Evolutionary conservation across 2,113 vertebrate genomes (phyloP), one percentile per base, ranked within the genome.

Genomic region (Vulpes lagopus): DNA sequence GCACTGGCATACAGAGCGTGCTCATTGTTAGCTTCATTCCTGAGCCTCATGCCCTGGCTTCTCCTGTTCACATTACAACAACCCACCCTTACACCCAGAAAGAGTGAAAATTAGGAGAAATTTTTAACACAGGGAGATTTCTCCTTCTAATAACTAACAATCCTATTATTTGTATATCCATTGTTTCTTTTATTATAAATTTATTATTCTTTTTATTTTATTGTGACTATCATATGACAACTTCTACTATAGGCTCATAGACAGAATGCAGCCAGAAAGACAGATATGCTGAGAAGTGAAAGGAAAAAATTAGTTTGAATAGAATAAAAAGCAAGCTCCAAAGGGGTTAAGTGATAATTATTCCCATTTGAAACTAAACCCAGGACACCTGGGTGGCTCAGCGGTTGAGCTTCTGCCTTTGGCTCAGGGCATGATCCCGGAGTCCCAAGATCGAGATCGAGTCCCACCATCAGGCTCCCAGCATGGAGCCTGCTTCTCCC

Each of bases 241-340:
- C n/a, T 88, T 57, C 51, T 93, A 38, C 53, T 38, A 43, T 16
- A 78, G 22, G 23, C 9, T 89, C 38, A 80, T 7, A 79, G 20
- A 94, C 59, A 86, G 60, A 73, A 92, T 71, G 49, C 11, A 92
- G 73, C 27, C 81, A 80, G 11, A 67, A 32, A 83, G 51, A 73
- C 81, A 81, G 49, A 49, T 73, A 43, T 49, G 80, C 53, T 62
- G 67, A 93, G 27, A 83, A 67, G 43, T n/a, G 17, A 94, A 22
- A 51, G 6, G 80, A 74, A 97, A 97, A 65, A 90, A 55, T 62
- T 81, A 19, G 57, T 79, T 32, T 87, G 17, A 79, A 83, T 73
- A 59, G 43, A 83, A 11, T 57, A 71, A 88, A 88, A 88, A 76
- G 22, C 27, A 64, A 60, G 20, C 51, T 43, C 32, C 35, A 69